A percentile compares a stretch with the other conserved stretches of the same genome.
Evolutionary conservation across 37 sponge, comb jelly and placozoan genomes (phyloP).

Genomic region (Petrosia ficiformis): DNA sequence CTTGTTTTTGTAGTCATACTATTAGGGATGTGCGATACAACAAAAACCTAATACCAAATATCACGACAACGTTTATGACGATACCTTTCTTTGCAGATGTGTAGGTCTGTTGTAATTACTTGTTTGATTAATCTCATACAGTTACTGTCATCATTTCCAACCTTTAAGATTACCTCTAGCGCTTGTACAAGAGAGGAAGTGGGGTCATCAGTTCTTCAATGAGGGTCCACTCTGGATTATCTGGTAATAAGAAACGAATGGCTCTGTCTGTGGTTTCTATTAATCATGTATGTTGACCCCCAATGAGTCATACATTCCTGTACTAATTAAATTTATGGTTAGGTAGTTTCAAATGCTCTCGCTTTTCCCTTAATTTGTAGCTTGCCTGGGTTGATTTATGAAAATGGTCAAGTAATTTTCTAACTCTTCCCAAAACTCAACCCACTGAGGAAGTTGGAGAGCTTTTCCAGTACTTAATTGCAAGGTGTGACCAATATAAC

Average conservation of each 20-base stretch:
- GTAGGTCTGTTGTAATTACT: background rate
- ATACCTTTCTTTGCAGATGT: no score
- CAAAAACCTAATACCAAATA: no score
- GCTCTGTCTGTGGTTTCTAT: background rate
- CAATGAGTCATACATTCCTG: background rate
- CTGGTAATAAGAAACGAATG: background rate
- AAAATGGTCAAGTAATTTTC: background rate
- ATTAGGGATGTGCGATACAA: no score
- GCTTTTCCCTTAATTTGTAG: background rate
- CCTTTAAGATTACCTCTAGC: background rate
- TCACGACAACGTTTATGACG: no score
- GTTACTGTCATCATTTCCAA: background rate
- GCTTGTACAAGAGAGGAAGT: background rate
- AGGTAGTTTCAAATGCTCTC: background rate
- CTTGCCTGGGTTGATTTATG: background rate
- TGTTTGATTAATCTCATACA: background rate
- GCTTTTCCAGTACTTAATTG: background rate
- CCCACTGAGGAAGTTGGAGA: background rate
- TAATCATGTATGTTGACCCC: background rate
- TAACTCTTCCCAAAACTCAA: background rate
- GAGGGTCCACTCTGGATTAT: no score
- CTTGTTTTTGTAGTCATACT: no score
- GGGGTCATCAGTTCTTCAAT: background rate
- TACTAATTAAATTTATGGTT: background rate
- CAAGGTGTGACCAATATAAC: background rate